Percentiles rank a stretch among this genome's conserved stretches.
These are phyloP conservation scores for Scaptomyza flava DNA, from an alignment of 2,888 invertebrate species.

Conservation along the genomic window DNA sequence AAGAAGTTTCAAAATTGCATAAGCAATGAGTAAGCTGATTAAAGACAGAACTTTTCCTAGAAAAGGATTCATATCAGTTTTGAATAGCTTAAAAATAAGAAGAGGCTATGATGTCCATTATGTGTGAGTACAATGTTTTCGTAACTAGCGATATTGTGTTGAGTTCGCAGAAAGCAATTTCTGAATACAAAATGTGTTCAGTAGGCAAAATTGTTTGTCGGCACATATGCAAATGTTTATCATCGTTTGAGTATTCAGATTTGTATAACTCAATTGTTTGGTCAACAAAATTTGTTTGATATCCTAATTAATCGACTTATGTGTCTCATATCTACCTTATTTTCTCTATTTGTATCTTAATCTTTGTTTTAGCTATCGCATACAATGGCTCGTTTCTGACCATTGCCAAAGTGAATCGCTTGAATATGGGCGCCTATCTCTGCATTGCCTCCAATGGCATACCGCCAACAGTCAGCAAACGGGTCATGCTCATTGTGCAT, in stretches of 20 bases:
- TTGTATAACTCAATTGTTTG: slow-evolving; percentile 15
- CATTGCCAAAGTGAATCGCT: slow-evolving; percentile 89
- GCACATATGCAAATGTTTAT: slow-evolving; percentile 1
- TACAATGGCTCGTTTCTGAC: slow-evolving; percentile 89
- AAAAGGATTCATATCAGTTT: slow-evolving; percentile 12
- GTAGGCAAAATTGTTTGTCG: background rate
- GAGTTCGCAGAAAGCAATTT: too few relatives aligned
- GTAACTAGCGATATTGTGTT: background rate
- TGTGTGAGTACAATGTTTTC: too few relatives aligned
- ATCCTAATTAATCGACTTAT: slow-evolving; percentile 33
- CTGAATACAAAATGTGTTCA: too few relatives aligned
- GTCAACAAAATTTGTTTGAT: slow-evolving; percentile 32
- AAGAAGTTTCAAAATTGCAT: slow-evolving; percentile 21
- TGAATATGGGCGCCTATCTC: slow-evolving; percentile 92
- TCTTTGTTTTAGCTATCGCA: slow-evolving; percentile 85
- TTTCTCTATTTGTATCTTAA: background rate
- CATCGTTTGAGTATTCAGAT: background rate
- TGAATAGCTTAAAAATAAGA: background rate
- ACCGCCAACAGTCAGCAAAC: slow-evolving; percentile 91
- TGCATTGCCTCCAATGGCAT: slow-evolving; percentile 94
- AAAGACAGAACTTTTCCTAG: slow-evolving; percentile 4
- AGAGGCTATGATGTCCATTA: background rate
- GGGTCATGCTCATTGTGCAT: slow-evolving; percentile 92
- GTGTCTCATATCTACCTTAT: background rate
- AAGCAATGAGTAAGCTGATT: slow-evolving; percentile 27